phyloP scores from a whole-genome alignment of 2,113 vertebrate genomes.

The Lepisosteus oculatus region DNA sequence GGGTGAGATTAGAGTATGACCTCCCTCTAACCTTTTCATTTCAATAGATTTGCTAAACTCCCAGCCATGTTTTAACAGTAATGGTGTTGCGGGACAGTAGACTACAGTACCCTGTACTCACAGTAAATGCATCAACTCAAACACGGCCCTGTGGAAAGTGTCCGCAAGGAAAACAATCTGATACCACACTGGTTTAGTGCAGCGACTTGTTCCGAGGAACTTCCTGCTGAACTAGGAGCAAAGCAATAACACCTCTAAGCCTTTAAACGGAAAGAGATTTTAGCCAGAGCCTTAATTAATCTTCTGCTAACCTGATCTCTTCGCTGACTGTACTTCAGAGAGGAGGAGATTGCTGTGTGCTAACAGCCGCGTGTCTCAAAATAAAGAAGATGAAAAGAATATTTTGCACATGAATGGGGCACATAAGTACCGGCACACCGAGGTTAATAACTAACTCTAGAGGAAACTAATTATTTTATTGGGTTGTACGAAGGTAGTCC shows the following conservation, averaged over 20 bases:
- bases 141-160: too few species aligned
- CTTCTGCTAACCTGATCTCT: not conserved
- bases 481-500: constrained; percentile 29
- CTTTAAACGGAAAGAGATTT: too few species aligned
- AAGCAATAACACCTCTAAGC: not conserved
- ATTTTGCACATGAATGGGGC: constrained; percentile 47
- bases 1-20: too few species aligned
- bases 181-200: not conserved
- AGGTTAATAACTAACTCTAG: constrained; percentile 54
- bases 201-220: not conserved
- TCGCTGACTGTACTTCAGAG: constrained; percentile 14
- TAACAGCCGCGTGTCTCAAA: constrained; percentile 32
- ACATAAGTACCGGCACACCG: constrained; percentile 41
- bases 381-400: constrained; percentile 39
- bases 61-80: too few species aligned
- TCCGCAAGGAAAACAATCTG: not conserved
- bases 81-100: too few species aligned
- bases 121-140: too few species aligned
- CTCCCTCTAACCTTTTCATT: too few species aligned
- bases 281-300: not conserved
- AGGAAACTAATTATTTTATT: constrained; percentile 38
- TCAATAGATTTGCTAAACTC: too few species aligned
- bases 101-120: too few species aligned
- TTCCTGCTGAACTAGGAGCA: not conserved
- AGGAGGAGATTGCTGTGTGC: constrained; percentile 20